Base-by-base conservation (phyloP, 2,888 invertebrate genomes). In the Stenurella melanura region DNA sequence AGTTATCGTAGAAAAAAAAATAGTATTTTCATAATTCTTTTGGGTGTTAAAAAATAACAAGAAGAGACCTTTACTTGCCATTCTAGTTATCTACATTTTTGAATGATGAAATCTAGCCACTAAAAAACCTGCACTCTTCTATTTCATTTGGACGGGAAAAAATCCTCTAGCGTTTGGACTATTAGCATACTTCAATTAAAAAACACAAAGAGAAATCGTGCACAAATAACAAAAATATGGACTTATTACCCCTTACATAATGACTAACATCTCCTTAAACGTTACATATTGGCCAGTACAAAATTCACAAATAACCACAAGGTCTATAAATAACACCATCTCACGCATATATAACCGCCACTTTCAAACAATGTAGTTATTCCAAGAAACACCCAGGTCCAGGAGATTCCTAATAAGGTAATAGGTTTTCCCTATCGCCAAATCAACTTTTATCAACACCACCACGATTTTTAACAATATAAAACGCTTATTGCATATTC, bases 301-400 rank as follows among this genome's bases (percentile, higher is more conserved):
- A 42, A 42, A 42, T 42, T 12, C 42, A 42, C 42, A 42, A 50
- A 50, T 50, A 50, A 50, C 15, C 50, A 50, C 50, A 50, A 50
- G n/a, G 50, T 50, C 12, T 50, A 50, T 50, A 50, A 50, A 50
- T 50, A 50, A n/a, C 50, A 50, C n/a, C 50, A 50, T 50, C 50
- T 15, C 50, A 50, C 50, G 50, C 50, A 15, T 50, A n/a, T 50
- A 15, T 50, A 50, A 57, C 30, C 57, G 58, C 34, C 18, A 56
- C 34, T 57, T 69, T 69, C n/a, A 30, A 30, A 58, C n/a, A 50
- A 50, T n/a, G 1, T 50, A 15, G 50, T 50, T 7, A n/a, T n/a
- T 50, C n/a, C 50, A n/a, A n/a, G 50, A 50, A 50, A 50, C 1
- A 0, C n/a, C 15, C 12, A 50, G n/a, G 1, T 5, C 15, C 12